Conservation (phyloP, 2,888 invertebrate genomes). For the Gasteruption jaculator region DNA sequence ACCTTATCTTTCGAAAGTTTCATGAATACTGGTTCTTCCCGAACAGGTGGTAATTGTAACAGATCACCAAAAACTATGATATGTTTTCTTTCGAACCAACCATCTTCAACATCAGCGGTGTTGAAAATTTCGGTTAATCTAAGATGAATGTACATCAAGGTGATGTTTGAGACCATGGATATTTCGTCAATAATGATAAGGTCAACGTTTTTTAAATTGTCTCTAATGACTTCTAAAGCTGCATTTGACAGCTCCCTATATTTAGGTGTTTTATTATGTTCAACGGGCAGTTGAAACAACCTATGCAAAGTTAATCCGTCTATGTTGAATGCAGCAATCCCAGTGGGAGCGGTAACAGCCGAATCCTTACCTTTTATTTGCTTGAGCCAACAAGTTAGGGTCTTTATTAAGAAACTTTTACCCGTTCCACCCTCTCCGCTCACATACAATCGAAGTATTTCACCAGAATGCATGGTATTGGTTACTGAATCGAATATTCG, state of each 20-base stretch:
- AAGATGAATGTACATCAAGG: slow-evolving; percentile 28
- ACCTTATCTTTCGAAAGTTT: slow-evolving; percentile 26
- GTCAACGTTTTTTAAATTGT: slow-evolving; percentile 30
- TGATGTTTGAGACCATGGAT: slow-evolving; percentile 31
- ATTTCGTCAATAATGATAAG: slow-evolving; percentile 35
- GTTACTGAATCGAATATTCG: slow-evolving; percentile 29
- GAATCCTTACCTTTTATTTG: neutral
- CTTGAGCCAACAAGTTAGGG: neutral
- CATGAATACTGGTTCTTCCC: slow-evolving; percentile 31
- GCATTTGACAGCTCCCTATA: slow-evolving; percentile 32
- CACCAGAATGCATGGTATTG: slow-evolving; percentile 15
- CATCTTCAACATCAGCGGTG: slow-evolving; percentile 29
- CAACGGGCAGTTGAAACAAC: slow-evolving; percentile 35
- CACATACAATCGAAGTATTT: slow-evolving; percentile 23
- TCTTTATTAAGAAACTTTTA: slow-evolving; percentile 32
- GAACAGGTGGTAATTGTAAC: slow-evolving; percentile 36
- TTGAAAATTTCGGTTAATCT: slow-evolving; percentile 34
- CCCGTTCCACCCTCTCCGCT: slow-evolving; percentile 37
- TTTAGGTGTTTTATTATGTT: slow-evolving; percentile 33
- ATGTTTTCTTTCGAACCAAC: slow-evolving; percentile 37
- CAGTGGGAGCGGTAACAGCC: slow-evolving; percentile 22
- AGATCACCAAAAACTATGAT: slow-evolving; percentile 38
- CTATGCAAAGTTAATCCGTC: slow-evolving; percentile 38
- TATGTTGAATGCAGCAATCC: slow-evolving; percentile 42
- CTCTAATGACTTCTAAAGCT: slow-evolving; percentile 27